Evolutionary conservation across 2,888 invertebrate genomes (phyloP).

Genomic region (Notodonta ziczac): DNA sequence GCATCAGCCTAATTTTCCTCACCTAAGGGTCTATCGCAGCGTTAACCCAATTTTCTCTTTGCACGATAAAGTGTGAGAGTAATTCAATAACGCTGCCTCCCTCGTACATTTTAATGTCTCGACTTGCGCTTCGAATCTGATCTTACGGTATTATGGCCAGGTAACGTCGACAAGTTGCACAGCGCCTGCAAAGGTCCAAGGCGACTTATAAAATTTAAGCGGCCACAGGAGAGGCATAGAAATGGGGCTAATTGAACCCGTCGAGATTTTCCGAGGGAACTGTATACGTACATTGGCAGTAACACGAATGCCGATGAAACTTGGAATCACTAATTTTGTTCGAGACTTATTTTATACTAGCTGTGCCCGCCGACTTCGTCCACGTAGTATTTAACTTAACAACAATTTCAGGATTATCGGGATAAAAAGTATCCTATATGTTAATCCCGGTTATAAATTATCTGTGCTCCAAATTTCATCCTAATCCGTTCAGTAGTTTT

Average conservation of each 20-base stretch:
- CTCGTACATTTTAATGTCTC: background rate
- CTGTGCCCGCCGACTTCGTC: no score
- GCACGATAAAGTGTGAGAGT: constrained; percentile 3
- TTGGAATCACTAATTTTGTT: no score
- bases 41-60: constrained; percentile 2
- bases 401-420: no score
- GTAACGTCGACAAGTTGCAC: background rate
- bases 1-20: constrained; percentile 4
- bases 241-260: background rate
- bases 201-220: background rate
- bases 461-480: no score
- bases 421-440: no score
- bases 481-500: no score
- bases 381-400: no score
- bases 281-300: background rate
- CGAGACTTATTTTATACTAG: no score
- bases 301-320: no score
- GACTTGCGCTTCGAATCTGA: constrained; percentile 1
- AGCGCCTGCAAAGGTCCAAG: background rate
- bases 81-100: constrained; percentile 5
- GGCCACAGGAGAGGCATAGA: background rate
- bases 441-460: no score
- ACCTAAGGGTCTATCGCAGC: background rate
- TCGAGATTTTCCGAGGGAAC: background rate
- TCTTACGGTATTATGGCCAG: background rate